Percentiles rank a stretch among this genome's conserved stretches.
Conservation (phyloP, 1,140 invertebrate species). For the Drosophila oshimai region DNA sequence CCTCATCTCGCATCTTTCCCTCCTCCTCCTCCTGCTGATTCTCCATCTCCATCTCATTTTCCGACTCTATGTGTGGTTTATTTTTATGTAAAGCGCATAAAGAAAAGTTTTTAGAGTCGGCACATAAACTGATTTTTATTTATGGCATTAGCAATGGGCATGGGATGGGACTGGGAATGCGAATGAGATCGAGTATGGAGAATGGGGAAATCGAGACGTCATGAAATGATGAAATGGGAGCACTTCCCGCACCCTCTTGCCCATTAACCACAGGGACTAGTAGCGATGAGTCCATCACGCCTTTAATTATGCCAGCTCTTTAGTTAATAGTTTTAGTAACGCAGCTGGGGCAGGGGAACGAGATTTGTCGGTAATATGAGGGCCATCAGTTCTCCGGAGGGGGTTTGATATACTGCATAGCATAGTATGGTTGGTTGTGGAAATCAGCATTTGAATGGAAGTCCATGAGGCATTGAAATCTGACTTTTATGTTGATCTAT, state of each 20-base stretch:
- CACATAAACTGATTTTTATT: constrained; percentile 79
- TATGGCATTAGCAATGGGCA: constrained; percentile 54
- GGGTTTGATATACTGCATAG: constrained; percentile 47
- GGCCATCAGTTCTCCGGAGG: constrained; percentile 3
- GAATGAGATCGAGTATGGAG: constrained; percentile 14
- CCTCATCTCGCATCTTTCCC: constrained; percentile 21
- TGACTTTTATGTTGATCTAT: constrained; percentile 77
- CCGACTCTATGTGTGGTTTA: constrained; percentile 52
- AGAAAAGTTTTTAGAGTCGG: constrained; percentile 75
- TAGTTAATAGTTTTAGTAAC: constrained; percentile 77
- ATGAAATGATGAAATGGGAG: constrained; percentile 71
- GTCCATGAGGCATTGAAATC: constrained; percentile 51
- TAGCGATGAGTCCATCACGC: constrained; percentile 61
- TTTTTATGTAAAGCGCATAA: constrained; percentile 79
- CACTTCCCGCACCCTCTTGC: constrained; percentile 25
- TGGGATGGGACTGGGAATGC: constrained; percentile 14
- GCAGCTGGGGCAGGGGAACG: constrained; percentile 50
- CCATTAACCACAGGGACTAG: constrained; percentile 7
- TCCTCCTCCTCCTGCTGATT: not conserved
- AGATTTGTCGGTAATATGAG: constrained; percentile 45
- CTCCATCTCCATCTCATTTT: constrained; percentile 23
- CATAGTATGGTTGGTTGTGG: constrained; percentile 39
- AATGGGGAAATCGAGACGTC: constrained; percentile 69
- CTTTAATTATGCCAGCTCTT: constrained; percentile 78
- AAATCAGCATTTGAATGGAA: constrained; percentile 65